phyloP scores from a whole-genome alignment of 2,888 invertebrate genomes.

The Charanyca ferruginea region DNA sequence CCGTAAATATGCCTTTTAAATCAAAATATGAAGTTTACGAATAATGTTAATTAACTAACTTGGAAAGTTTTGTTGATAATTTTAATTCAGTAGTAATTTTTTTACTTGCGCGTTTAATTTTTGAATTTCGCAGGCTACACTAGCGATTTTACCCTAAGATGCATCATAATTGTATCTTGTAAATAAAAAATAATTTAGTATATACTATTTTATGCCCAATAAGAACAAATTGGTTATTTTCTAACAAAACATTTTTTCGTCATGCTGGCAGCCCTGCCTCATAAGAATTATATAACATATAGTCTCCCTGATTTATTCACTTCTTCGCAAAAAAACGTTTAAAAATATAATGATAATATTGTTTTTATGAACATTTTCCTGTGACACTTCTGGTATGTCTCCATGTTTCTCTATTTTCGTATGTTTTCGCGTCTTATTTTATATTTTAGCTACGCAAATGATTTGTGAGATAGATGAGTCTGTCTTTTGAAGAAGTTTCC shows the following conservation, averaged over 20 bases:
- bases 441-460: conserved; percentile 9
- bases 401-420: conserved; percentile 15
- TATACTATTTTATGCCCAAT: no score
- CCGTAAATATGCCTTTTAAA: no score
- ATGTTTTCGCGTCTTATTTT: conserved; percentile 14
- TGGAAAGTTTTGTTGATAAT: no score
- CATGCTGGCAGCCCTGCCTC: conserved; percentile 27
- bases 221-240: no score
- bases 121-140: no score
- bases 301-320: conserved; percentile 48
- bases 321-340: conserved; percentile 32
- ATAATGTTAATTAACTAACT: no score
- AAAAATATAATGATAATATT: conserved; percentile 55
- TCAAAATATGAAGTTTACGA: no score
- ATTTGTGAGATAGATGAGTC: conserved; percentile 4
- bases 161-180: no score
- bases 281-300: conserved; percentile 30
- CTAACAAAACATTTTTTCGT: not conserved
- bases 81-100: no score
- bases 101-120: no score
- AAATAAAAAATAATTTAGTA: no score
- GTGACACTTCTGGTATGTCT: conserved; percentile 10
- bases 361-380: conserved; percentile 59
- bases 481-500: not conserved
- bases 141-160: no score